These are phyloP conservation scores for Phania funesta DNA, from an alignment of 2,888 invertebrate species.

Conservation along the genomic window DNA sequence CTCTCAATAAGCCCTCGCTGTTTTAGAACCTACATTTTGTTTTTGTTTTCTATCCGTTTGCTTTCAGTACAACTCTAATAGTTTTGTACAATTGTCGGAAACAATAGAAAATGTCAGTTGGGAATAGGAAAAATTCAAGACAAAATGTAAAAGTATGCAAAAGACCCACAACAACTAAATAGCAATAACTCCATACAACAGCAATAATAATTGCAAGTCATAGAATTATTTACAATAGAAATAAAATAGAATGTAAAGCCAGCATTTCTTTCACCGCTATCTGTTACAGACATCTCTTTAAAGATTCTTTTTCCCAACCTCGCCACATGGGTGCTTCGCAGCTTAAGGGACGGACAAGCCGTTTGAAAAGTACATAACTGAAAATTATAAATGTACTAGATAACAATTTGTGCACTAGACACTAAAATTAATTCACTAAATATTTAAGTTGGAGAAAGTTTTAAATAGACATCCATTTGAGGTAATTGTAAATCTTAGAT, in stretches of 20 bases:
- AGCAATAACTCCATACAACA: conserved; percentile 16
- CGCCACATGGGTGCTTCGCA: background rate
- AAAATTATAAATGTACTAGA: conserved; percentile 10
- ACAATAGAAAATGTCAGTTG: conserved; percentile 56
- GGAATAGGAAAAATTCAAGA: conserved; percentile 10
- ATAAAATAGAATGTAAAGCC: conserved; percentile 41
- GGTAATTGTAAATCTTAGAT: conserved; percentile 9
- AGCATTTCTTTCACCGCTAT: conserved; percentile 37
- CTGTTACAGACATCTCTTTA: conserved; percentile 60
- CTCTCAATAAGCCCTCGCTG: conserved; percentile 46
- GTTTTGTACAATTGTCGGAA: conserved; percentile 38
- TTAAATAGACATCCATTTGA: background rate
- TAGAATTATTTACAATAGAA: conserved; percentile 43
- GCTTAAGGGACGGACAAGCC: conserved; percentile 4
- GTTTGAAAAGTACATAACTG: conserved; percentile 29
- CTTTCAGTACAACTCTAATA: conserved; percentile 34
- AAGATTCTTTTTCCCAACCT: conserved; percentile 12
- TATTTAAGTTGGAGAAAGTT: conserved; percentile 20
- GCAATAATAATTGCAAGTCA: conserved; percentile 53
- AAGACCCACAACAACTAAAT: conserved; percentile 30
- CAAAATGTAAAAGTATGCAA: conserved; percentile 32
- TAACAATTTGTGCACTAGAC: conserved; percentile 10
- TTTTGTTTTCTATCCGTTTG: conserved; percentile 28
- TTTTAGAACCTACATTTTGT: conserved; percentile 45
- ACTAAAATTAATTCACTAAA: conserved; percentile 2